These are phyloP conservation scores for Tangara arthus DNA, from an alignment of 2,797 vertebrate species.

Conservation along the genomic window DNA sequence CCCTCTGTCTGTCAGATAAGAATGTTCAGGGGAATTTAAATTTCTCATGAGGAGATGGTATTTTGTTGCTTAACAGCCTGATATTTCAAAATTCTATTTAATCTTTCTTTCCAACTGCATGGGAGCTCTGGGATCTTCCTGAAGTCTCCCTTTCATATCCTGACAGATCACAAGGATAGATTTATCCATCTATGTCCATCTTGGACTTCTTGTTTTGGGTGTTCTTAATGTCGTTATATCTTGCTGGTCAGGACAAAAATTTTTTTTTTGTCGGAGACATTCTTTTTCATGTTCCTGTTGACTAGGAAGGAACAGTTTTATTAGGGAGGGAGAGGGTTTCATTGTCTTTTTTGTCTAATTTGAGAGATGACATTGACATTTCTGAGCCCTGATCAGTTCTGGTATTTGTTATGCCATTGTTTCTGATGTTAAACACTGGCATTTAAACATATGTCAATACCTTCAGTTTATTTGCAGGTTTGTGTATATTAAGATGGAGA, in stretches of 20 bases:
- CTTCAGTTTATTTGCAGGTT: neutral
- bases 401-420: accelerated
- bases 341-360: neutral
- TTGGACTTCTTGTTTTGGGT: neutral
- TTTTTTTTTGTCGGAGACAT: neutral
- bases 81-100: neutral
- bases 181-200: neutral
- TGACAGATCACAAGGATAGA: neutral
- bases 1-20: neutral
- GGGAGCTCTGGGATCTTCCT: neutral
- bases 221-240: neutral
- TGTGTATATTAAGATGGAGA: neutral
- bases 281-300: neutral
- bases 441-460: neutral
- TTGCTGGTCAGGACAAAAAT: neutral
- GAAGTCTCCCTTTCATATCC: neutral
- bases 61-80: neutral
- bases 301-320: neutral
- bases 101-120: neutral
- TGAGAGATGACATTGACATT: neutral
- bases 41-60: neutral
- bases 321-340: accelerated
- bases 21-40: neutral
- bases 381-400: neutral
- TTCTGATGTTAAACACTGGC: neutral